Evolutionary conservation across 1,140 invertebrate species (phyloP).

Genomic region (Sinella curviseta): DNA sequence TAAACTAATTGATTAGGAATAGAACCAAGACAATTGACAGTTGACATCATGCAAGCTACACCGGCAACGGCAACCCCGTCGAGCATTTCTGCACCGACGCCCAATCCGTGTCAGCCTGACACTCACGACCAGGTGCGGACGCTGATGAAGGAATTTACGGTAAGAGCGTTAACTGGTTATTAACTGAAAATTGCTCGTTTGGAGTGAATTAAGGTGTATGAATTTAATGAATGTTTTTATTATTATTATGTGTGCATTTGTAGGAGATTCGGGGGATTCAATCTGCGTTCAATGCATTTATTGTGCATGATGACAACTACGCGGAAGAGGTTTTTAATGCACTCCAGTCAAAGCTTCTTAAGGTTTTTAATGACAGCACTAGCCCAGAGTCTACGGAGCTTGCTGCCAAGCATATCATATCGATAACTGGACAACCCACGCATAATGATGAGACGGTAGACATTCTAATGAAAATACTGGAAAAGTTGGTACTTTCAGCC

Average conservation of each 20-base stretch:
- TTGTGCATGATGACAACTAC: constrained; percentile 41
- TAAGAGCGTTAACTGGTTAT: constrained; percentile 26
- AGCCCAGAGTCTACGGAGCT: constrained; percentile 34
- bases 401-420: constrained; percentile 42
- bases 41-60: constrained; percentile 5
- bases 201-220: neutral
- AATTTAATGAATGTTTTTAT: neutral
- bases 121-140: constrained; percentile 29
- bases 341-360: constrained; percentile 27
- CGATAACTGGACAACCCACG: constrained; percentile 29
- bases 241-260: neutral
- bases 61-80: neutral
- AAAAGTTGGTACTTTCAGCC: constrained; percentile 40
- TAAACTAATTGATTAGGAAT: too few species aligned
- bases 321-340: constrained; percentile 28
- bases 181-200: neutral
- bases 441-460: constrained; percentile 47
- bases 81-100: constrained; percentile 28
- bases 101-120: constrained; percentile 37
- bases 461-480: constrained; percentile 45
- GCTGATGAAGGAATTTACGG: constrained; percentile 45
- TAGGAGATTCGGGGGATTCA: constrained; percentile 45
- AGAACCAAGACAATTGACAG: too few species aligned
- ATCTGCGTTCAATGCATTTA: constrained; percentile 45
- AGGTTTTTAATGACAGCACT: constrained; percentile 41